Base-by-base conservation (phyloP, 2,797 vertebrate species). In the Gorsachius magnificus region DNA sequence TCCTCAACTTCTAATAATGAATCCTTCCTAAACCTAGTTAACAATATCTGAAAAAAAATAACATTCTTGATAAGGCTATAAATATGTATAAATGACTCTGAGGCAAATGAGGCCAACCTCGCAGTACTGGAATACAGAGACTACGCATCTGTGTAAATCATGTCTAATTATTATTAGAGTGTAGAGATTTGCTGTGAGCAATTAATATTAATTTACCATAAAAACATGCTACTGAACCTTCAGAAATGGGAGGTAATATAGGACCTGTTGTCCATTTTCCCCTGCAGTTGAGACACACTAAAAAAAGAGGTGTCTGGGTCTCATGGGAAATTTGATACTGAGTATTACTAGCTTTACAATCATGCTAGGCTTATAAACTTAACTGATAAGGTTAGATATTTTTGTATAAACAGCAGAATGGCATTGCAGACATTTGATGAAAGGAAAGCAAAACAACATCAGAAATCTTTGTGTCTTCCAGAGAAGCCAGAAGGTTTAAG, bases 51-150 rank as follows among this genome's bases (percentile, higher is more conserved):
- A 87, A 81, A 29, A 31, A 31, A 87, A 70, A 29, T 6, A 5
- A 3, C 20, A 75, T 89, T 81, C 33, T 69, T 74, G n/a, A n/a
- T 86, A 79, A 69, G 35, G 20, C 11, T 75, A 82, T 89, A 95
- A 90, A 91, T 87, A 68, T 41, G 17, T 35, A 69, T 71, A 92
- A 79, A 76, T 69, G 5, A 70, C 57, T 85, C 65, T 51, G 35
- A 87, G 19, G 78, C 26, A 90, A 63, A 93, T 21, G 75, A 88
- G 89, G 46, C 53, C 87, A 97, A 57, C 26, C 71, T 91, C 90
- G 87, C 36, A 93, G 66, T 82, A 60, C 1, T 68, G 61, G 61
- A 94, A 92, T 35, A 80, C 41, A 91, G 71, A 87, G 8, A 57
- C 3, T 74, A 22, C 38, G 48, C 31, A 63, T n/a, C 51, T 88